Conservation (phyloP, 2,888 invertebrate genomes). For the Philereme transversata region DNA sequence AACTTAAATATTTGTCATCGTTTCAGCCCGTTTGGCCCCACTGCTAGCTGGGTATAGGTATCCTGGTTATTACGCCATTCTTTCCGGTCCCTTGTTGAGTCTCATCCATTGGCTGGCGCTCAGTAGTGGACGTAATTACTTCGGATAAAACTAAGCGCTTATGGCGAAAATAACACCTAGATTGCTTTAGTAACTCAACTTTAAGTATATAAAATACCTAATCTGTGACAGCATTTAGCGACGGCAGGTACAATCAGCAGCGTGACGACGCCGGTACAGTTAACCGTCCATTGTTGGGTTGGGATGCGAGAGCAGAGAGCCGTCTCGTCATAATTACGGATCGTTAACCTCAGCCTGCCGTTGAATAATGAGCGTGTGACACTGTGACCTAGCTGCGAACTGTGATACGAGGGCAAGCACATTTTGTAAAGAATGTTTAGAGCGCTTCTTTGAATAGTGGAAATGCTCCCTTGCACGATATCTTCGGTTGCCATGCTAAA, state of each 20-base stretch:
- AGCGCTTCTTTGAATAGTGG: background rate
- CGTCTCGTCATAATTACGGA: conserved; percentile 58
- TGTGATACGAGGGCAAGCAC: background rate
- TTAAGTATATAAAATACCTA: background rate
- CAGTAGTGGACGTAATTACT: too few relatives aligned
- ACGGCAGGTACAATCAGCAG: conserved; percentile 38
- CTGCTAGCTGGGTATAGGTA: too few relatives aligned
- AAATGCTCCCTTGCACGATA: background rate
- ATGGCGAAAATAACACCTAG: too few relatives aligned
- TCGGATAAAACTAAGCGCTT: too few relatives aligned
- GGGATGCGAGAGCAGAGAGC: conserved; percentile 49
- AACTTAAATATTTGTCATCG: too few relatives aligned
- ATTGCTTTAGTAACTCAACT: too few relatives aligned
- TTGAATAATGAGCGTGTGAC: conserved; percentile 37
- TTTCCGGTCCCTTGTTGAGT: too few relatives aligned
- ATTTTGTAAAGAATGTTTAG: background rate
- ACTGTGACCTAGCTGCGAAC: conserved; percentile 48
- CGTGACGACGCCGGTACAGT: conserved; percentile 58
- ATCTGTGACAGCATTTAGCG: conserved; percentile 24
- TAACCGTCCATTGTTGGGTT: conserved; percentile 62
- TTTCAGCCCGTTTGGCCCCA: too few relatives aligned
- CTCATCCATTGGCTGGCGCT: too few relatives aligned
- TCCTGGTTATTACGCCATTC: too few relatives aligned
- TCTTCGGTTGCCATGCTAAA: too few relatives aligned
- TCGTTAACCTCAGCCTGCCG: conserved; percentile 53